Conservation (phyloP, 2,113 vertebrate species). For the Ailurus styani region DNA sequence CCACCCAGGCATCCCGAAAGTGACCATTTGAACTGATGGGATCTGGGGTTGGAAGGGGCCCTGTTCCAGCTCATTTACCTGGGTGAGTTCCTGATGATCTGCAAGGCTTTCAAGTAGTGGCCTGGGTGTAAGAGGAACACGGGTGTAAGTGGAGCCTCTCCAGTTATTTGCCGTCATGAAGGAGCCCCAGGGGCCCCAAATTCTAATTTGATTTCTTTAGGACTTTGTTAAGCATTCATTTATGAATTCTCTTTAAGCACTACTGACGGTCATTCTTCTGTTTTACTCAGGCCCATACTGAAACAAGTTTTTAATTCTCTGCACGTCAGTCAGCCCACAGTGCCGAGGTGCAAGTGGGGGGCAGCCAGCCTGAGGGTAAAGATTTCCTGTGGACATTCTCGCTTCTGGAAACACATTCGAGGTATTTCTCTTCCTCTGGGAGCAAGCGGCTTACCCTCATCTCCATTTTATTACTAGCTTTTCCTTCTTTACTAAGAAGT, state of each 20-base stretch:
- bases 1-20: not conserved
- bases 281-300: constrained; percentile 13
- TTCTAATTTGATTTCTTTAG: not conserved
- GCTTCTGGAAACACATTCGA: not conserved
- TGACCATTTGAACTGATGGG: not conserved
- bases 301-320: constrained; percentile 1
- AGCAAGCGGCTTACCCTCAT: not conserved
- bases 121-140: not conserved
- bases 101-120: not conserved
- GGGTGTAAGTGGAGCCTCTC: not conserved
- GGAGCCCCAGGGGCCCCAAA: not conserved
- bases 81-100: not conserved
- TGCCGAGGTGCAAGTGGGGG: not conserved
- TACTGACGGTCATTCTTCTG: not conserved
- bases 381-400: not conserved
- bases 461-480: not conserved
- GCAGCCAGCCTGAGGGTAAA: not conserved
- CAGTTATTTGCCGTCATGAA: not conserved
- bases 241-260: not conserved
- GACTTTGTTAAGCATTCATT: not conserved
- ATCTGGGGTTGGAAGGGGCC: not conserved
- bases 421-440: constrained; percentile 18
- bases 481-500: not conserved
- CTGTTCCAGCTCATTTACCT: not conserved
- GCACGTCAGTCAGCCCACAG: not conserved